Evolutionary conservation across 2,888 invertebrate species (phyloP).

Genomic region (Halictus quadricinctus): DNA sequence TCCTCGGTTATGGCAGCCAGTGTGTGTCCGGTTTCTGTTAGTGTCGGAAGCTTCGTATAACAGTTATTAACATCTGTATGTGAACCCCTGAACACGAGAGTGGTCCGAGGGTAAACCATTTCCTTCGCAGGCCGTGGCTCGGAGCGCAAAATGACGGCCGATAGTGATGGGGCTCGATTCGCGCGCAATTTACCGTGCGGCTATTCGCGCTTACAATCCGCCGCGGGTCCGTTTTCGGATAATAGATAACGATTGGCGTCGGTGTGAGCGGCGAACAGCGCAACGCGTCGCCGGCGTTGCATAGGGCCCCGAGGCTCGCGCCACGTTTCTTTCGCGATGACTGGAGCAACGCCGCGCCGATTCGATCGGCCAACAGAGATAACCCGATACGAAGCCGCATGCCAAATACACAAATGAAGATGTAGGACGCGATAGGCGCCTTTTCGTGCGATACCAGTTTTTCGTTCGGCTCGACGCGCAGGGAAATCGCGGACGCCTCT

Average conservation of each 20-base stretch:
- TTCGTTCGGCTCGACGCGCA: constrained; percentile 38
- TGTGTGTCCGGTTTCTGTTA: not conserved
- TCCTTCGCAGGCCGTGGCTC: not conserved
- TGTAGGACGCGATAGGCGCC: constrained; percentile 62
- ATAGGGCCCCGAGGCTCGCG: constrained; percentile 45
- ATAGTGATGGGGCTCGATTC: constrained; percentile 79
- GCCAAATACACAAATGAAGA: constrained; percentile 61
- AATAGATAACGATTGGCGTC: constrained; percentile 73
- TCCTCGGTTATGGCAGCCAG: not conserved
- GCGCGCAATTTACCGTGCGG: constrained; percentile 66
- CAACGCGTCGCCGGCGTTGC: constrained; percentile 50
- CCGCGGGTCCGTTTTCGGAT: constrained; percentile 75
- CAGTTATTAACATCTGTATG: not conserved
- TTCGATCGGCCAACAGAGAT: constrained; percentile 61
- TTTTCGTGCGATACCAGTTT: constrained; percentile 50
- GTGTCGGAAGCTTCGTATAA: not conserved
- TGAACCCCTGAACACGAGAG: not conserved
- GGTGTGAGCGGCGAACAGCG: constrained; percentile 10
- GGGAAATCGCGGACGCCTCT: constrained; percentile 23
- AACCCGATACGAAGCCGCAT: constrained; percentile 51
- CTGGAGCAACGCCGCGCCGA: constrained; percentile 42
- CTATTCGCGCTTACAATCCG: constrained; percentile 75
- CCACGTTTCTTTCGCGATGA: constrained; percentile 58
- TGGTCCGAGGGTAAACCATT: not conserved
- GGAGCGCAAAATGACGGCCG: constrained; percentile 63